Evolutionary conservation across 2,888 invertebrate species (phyloP), one percentile per base, ranked within the genome.

Genomic region (Temnothorax unifasciatus): DNA sequence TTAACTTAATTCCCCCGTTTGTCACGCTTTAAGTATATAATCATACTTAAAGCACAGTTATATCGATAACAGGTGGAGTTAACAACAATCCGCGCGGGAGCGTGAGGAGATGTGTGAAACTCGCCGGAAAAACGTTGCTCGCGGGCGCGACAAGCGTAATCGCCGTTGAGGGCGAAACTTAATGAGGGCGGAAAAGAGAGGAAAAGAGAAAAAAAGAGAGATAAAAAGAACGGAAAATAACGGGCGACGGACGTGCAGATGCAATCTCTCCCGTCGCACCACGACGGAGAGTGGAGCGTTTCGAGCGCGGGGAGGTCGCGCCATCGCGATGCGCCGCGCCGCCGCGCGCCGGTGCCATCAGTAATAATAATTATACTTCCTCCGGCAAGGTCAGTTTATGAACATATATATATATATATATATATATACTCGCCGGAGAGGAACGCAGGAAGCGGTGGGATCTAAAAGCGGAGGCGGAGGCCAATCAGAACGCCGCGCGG

Each of bases 291-390:
- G 57, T 64, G 68, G 25, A 57, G 84, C 57, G 38, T 41, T 76
- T 64, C 41, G 54, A 47, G 52, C 21, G 83, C 76, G 61, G 83
- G 71, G 76, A 84, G 79, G 64, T 71, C 74, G 73, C 71, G 82
- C 69, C 74, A 84, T 82, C 79, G 76, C 86, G 84, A 88, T 84
- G 84, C 79, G 69, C 77, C 73, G 57, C 52, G 54, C 57, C 57
- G 74, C 34, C 34, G 34, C 34, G 34, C 34, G 34, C 34, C 34
- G 34, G 85, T 88, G 84, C 85, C 88, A 90, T 90, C 85, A 84
- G 76, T n/a, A 66, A 69, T 87, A 86, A 90, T 90, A 89, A 90
- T 90, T 86, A 86, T 84, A 68, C 84, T 87, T 87, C 85, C 87
- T 86, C 75, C 59, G 15, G 85, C 86, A 85, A 90, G 88, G 89